Evolutionary conservation across 2,888 invertebrate species (phyloP).

Genomic region (Lasioglossum lativentre): DNA sequence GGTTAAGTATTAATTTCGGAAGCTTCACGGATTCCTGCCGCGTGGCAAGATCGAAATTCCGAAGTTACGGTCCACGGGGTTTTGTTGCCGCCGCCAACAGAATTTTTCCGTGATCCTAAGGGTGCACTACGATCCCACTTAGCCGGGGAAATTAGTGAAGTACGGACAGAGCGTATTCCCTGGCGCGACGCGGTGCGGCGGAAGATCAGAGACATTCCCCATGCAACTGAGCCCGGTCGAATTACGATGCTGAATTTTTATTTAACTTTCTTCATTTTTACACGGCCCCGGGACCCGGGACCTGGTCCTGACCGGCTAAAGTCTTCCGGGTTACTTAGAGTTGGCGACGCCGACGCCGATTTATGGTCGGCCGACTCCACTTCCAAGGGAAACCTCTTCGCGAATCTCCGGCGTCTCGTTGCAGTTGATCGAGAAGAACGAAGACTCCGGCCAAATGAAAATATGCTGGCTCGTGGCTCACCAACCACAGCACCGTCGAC

Average conservation of each 20-base stretch:
- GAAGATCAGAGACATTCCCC: background rate
- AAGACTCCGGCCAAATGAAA: slow-evolving; percentile 31
- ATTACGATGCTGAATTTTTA: slow-evolving; percentile 32
- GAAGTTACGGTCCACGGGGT: background rate
- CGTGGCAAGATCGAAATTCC: background rate
- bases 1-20: background rate
- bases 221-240: slow-evolving; percentile 10
- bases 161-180: background rate
- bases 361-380: slow-evolving; percentile 45
- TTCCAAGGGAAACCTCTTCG: slow-evolving; percentile 29
- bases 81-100: background rate
- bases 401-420: slow-evolving; percentile 29
- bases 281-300: background rate
- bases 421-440: slow-evolving; percentile 43
- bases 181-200: background rate
- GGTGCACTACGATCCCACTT: slow-evolving; percentile 3
- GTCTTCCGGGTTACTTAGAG: slow-evolving; percentile 41
- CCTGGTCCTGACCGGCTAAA: background rate
- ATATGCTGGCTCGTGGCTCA: slow-evolving; percentile 23
- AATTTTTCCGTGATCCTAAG: slow-evolving; percentile 5
- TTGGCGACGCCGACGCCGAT: slow-evolving; percentile 30
- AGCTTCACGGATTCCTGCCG: background rate
- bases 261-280: slow-evolving; percentile 45
- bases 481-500: background rate
- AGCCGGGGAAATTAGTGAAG: slow-evolving; percentile 8